These are phyloP conservation scores for Zosterops japonicus DNA, from an alignment of 2,113 vertebrate species.

Conservation along the genomic window DNA sequence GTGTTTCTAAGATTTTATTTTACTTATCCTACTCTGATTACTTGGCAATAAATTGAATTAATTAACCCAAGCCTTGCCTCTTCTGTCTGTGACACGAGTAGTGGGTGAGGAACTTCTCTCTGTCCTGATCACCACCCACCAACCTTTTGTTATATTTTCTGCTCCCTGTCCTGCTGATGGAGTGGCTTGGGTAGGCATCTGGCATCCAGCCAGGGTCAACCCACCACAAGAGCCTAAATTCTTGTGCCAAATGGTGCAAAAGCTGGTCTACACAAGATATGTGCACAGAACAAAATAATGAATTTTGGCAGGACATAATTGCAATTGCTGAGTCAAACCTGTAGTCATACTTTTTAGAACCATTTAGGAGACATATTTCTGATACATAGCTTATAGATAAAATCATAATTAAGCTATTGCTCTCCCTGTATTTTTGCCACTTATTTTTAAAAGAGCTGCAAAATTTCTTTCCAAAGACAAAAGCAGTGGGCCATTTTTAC, in stretches of 20 bases:
- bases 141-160: background rate
- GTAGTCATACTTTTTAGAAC: background rate
- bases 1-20: background rate
- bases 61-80: background rate
- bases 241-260: background rate
- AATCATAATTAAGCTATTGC: background rate
- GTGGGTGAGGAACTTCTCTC: background rate
- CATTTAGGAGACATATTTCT: background rate
- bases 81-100: background rate
- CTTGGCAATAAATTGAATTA: background rate
- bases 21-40: background rate
- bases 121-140: background rate
- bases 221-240: background rate
- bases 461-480: background rate
- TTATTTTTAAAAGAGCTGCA: background rate
- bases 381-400: background rate
- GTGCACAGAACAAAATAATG: background rate
- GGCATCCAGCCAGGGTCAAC: background rate
- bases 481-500: background rate
- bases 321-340: background rate
- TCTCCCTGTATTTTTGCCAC: background rate
- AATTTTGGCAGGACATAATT: background rate
- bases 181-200: background rate
- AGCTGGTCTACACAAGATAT: background rate
- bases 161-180: background rate